A percentile compares a stretch with the other conserved stretches of the same genome.
Evolutionary conservation across 2,797 vertebrate species (phyloP).

Genomic region (Anguilla pacifica): DNA sequence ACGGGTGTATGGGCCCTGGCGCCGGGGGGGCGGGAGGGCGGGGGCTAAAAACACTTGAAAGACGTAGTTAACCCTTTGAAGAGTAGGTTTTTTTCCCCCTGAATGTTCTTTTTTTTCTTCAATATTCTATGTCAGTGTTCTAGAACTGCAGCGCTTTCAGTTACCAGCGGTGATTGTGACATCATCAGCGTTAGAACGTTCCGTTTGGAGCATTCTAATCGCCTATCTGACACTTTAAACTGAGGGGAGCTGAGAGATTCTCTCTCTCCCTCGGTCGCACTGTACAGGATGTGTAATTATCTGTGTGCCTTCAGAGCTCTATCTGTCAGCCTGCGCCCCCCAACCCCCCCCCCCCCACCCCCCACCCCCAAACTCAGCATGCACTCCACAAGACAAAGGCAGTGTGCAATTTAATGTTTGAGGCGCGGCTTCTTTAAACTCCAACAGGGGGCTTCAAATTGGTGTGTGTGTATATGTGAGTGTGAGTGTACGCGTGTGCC

Average conservation of each 20-base stretch:
- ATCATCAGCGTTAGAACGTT: no score
- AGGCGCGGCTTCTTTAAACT: not conserved
- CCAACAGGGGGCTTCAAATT: not conserved
- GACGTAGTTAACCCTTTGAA: conserved; percentile 38
- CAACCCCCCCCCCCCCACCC: not conserved
- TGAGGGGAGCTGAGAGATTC: conserved; percentile 25
- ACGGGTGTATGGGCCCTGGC: not conserved
- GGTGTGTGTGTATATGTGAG: no score
- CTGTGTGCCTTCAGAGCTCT: conserved; percentile 28
- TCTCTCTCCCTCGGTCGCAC: conserved; percentile 11
- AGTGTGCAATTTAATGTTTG: not conserved
- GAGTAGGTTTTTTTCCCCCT: no score
- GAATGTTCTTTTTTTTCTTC: no score
- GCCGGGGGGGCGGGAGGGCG: conserved; percentile 38
- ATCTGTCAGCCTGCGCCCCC: conserved; percentile 44
- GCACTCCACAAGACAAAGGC: not conserved
- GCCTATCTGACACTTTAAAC: conserved; percentile 26
- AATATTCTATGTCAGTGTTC: no score
- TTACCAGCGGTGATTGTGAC: no score
- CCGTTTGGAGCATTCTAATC: no score
- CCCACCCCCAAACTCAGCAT: not conserved
- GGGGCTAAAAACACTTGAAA: conserved; percentile 60
- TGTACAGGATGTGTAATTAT: conserved; percentile 12
- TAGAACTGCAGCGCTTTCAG: no score
- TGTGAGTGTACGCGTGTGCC: no score